phyloP scores from a whole-genome alignment of 2,888 invertebrate species.

The Thereva nobilitata region DNA sequence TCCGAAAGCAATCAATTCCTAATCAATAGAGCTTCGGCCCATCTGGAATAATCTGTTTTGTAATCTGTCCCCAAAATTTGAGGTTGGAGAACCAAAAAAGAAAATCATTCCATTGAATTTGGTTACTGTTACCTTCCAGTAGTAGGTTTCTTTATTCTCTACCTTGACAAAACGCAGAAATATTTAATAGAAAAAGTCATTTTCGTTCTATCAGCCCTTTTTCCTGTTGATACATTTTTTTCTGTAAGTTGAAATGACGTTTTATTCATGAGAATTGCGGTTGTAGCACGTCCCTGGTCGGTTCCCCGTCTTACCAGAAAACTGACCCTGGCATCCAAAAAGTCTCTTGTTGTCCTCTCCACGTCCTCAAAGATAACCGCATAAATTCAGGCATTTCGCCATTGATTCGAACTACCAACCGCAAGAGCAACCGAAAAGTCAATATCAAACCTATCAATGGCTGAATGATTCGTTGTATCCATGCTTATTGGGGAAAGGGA shows the following conservation, averaged over 20 bases:
- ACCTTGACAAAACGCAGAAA: too few relatives aligned
- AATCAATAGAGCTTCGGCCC: too few relatives aligned
- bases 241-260: conserved; percentile 4
- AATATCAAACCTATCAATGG: conserved; percentile 36
- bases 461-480: conserved; percentile 35
- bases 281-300: conserved; percentile 6
- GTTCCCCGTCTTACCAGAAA: not conserved
- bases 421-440: conserved; percentile 34
- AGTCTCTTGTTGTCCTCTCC: conserved; percentile 23
- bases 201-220: too few relatives aligned
- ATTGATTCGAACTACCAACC: conserved; percentile 26
- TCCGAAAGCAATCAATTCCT: too few relatives aligned
- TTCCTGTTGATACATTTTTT: too few relatives aligned
- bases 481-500: conserved; percentile 8
- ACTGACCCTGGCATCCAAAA: conserved; percentile 1
- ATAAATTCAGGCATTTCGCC: conserved; percentile 30
- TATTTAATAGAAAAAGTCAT: too few relatives aligned
- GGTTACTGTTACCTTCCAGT: too few relatives aligned
- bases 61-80: too few relatives aligned
- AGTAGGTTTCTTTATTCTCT: too few relatives aligned
- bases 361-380: conserved; percentile 29
- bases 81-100: too few relatives aligned
- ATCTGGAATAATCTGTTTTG: too few relatives aligned
- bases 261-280: conserved; percentile 29
- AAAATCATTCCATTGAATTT: too few relatives aligned